Evolutionary conservation across 2,888 invertebrate species (phyloP).

Genomic region (Drosophila niveifrons): DNA sequence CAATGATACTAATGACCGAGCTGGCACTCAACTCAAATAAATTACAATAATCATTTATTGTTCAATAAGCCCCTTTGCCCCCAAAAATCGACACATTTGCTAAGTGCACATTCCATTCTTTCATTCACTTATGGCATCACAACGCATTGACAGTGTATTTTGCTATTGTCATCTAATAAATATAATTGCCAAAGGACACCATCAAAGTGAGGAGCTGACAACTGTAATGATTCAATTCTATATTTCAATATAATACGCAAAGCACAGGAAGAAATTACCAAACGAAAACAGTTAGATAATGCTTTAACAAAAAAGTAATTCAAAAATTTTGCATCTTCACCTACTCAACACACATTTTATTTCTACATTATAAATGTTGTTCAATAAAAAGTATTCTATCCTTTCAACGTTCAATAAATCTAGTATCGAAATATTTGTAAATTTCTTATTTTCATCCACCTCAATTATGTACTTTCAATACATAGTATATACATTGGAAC

Average conservation of each 20-base stretch:
- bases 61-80: conserved; percentile 41
- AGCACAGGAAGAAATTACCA: background rate
- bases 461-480: too few species aligned
- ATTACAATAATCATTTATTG: conserved; percentile 57
- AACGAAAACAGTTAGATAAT: too few species aligned
- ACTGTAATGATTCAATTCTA: background rate
- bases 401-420: too few species aligned
- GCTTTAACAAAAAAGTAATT: too few species aligned
- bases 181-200: background rate
- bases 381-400: too few species aligned
- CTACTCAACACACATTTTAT: too few species aligned
- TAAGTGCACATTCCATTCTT: background rate
- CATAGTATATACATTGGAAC: too few species aligned
- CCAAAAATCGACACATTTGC: background rate
- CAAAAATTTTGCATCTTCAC: too few species aligned
- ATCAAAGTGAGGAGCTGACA: conserved; percentile 1
- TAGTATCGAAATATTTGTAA: too few species aligned
- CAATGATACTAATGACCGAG: conserved; percentile 58
- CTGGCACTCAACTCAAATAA: conserved; percentile 44
- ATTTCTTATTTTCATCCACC: too few species aligned
- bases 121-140: background rate
- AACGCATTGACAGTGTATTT: background rate
- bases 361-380: too few species aligned
- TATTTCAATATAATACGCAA: background rate
- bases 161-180: conserved; percentile 6